phyloP scores from a whole-genome alignment of 2,113 vertebrate species.

The Phycodurus eques region DNA sequence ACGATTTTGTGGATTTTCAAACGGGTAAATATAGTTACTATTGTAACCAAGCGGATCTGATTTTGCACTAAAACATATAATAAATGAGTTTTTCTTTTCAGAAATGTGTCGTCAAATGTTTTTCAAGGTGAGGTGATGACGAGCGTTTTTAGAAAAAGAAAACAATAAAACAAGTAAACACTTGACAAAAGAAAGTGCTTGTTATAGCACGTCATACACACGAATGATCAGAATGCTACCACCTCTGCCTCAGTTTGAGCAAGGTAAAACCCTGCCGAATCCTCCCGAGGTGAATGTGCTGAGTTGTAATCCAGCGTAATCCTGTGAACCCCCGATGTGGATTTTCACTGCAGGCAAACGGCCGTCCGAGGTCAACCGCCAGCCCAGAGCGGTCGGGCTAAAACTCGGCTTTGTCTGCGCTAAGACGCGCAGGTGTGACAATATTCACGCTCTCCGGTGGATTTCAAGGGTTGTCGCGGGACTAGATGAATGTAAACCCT shows the following conservation, averaged over 20 bases:
- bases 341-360: conserved; percentile 64
- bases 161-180: not conserved
- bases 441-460: conserved; percentile 23
- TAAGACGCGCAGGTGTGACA: conserved; percentile 16
- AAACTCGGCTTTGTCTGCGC: conserved; percentile 25
- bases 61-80: no score
- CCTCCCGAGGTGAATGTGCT: conserved; percentile 66
- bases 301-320: conserved; percentile 78
- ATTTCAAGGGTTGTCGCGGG: conserved; percentile 50
- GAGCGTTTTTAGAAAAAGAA: not conserved
- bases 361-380: conserved; percentile 41
- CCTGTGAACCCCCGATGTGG: conserved; percentile 63
- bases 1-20: no score
- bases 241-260: not conserved
- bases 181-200: not conserved
- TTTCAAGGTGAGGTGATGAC: not conserved
- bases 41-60: no score
- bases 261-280: conserved; percentile 3
- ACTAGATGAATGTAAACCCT: conserved; percentile 39
- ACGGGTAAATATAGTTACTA: no score
- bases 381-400: conserved; percentile 42
- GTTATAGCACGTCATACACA: not conserved
- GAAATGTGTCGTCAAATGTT: not conserved
- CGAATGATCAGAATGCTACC: not conserved
- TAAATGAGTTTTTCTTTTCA: no score